A percentile compares a stretch with the other conserved stretches of the same genome.
These are phyloP conservation scores for Apodemia duryi DNA, from an alignment of 2,888 invertebrate genomes.

Conservation along the genomic window DNA sequence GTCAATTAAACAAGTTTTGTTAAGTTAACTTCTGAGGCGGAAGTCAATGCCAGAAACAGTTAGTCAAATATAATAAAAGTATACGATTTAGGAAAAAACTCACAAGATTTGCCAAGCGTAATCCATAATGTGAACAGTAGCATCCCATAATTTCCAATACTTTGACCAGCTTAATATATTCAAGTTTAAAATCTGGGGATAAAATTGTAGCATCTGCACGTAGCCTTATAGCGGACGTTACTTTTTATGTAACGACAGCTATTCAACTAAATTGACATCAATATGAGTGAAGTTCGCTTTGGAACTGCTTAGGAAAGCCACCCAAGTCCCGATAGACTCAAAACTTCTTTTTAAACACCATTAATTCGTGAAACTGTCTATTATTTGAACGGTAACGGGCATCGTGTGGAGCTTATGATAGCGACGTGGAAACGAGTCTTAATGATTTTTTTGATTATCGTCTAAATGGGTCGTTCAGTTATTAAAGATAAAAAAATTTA, in stretches of 20 bases:
- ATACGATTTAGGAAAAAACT: too few species aligned
- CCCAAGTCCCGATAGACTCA: constrained; percentile 37
- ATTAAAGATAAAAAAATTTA: too few species aligned
- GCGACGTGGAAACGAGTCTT: constrained; percentile 29
- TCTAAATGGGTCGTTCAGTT: too few species aligned
- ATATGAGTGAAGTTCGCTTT: constrained; percentile 48
- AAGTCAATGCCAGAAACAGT: too few species aligned
- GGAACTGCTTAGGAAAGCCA: constrained; percentile 36
- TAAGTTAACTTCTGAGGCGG: too few species aligned
- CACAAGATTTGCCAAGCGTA: neutral
- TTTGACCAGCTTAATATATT: constrained; percentile 9
- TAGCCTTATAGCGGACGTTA: constrained; percentile 45
- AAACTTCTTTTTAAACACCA: constrained; percentile 39
- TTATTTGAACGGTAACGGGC: constrained; percentile 33
- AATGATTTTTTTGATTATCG: constrained; percentile 24
- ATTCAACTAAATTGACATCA: constrained; percentile 67
- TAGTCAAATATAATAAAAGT: too few species aligned
- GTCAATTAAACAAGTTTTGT: too few species aligned
- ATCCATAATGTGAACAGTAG: neutral
- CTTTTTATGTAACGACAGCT: constrained; percentile 64
- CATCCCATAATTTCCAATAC: constrained; percentile 1
- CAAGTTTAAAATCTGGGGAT: constrained; percentile 8
- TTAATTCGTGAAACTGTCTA: constrained; percentile 37
- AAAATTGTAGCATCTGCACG: constrained; percentile 38
- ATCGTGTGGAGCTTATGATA: constrained; percentile 31